A percentile compares a stretch with the other conserved stretches of the same genome.
Conservation (phyloP, 2,797 vertebrate species). For the Rousettus madagascariensis region DNA sequence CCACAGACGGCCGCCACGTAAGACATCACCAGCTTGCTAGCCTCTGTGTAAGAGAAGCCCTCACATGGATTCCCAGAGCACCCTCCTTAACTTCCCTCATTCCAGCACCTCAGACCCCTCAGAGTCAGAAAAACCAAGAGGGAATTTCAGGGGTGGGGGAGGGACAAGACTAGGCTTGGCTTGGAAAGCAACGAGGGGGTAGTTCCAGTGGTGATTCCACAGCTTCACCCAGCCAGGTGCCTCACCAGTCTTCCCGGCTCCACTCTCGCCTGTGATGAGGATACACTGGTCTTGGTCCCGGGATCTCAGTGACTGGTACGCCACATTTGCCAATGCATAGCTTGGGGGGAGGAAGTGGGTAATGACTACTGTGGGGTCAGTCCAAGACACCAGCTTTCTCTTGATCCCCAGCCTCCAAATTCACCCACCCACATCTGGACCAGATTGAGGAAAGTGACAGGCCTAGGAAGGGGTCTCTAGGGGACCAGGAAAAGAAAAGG, state of each 20-base stretch:
- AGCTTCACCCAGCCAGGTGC: not conserved
- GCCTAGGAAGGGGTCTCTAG: not conserved
- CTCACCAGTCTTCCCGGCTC: conserved; percentile 87
- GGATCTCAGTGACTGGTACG: conserved; percentile 84
- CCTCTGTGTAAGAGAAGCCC: conserved; percentile 79
- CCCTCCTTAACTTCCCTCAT: not conserved
- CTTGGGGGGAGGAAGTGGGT: conserved; percentile 63
- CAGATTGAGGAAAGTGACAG: not conserved
- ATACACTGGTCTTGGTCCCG: conserved; percentile 87
- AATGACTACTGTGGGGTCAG: not conserved
- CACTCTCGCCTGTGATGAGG: conserved; percentile 88
- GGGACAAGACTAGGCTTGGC: not conserved
- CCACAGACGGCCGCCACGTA: conserved; percentile 87
- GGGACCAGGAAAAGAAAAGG: not conserved
- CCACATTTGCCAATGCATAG: conserved; percentile 86
- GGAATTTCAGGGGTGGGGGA: not conserved
- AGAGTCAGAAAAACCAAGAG: not conserved
- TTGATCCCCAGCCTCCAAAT: not conserved
- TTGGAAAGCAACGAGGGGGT: not conserved
- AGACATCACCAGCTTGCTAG: conserved; percentile 89
- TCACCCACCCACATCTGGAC: not conserved
- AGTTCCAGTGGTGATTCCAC: too few species aligned
- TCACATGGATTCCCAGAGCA: not conserved
- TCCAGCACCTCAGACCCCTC: not conserved
- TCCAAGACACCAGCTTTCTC: not conserved